Evolutionary conservation across 2,888 invertebrate species (phyloP).

Genomic region (Philereme transversata): DNA sequence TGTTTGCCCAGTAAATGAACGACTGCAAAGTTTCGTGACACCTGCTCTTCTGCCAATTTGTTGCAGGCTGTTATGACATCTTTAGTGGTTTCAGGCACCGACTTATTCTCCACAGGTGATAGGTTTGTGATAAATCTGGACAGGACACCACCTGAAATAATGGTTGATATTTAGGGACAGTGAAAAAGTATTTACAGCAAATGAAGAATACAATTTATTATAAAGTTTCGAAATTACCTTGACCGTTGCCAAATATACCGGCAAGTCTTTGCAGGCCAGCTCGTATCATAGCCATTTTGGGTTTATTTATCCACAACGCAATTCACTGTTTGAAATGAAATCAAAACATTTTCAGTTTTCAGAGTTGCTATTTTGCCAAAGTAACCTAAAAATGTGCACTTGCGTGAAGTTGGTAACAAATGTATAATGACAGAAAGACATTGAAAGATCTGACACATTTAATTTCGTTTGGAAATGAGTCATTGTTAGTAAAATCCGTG

Average conservation of each 20-base stretch:
- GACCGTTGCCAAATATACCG: constrained; percentile 53
- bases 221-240: constrained; percentile 49
- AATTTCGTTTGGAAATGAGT: constrained; percentile 1
- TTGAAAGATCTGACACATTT: neutral
- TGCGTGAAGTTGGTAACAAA: neutral
- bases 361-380: too few species aligned
- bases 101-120: constrained; percentile 52
- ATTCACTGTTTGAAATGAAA: neutral
- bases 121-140: constrained; percentile 66
- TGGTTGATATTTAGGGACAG: neutral
- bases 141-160: constrained; percentile 59
- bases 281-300: constrained; percentile 61
- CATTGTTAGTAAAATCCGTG: too few species aligned
- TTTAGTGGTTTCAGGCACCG: constrained; percentile 56
- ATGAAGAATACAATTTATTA: neutral
- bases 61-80: constrained; percentile 87
- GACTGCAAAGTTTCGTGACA: constrained; percentile 91
- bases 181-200: neutral
- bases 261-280: constrained; percentile 64
- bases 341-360: constrained; percentile 12
- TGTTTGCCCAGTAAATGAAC: constrained; percentile 93
- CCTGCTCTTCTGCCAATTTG: constrained; percentile 80
- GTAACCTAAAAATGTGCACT: constrained; percentile 20
- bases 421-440: neutral
- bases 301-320: constrained; percentile 2